phyloP scores from a whole-genome alignment of 2,113 vertebrate genomes.

The Lagenorhynchus albirostris region DNA sequence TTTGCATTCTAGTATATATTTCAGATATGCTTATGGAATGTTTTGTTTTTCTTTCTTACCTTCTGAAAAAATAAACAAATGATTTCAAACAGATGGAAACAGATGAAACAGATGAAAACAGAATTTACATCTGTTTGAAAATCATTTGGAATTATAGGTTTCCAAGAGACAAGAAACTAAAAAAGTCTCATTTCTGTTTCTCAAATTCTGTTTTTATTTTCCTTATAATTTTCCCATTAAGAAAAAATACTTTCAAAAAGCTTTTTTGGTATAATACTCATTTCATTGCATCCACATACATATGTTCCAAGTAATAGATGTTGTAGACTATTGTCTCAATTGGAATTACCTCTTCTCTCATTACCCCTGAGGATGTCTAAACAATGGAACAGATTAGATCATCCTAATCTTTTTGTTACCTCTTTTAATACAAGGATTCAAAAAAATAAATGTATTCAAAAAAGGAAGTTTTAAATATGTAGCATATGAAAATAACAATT shows the following conservation, averaged over 20 bases:
- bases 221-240: background rate
- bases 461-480: background rate
- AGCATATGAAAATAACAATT: background rate
- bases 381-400: no score
- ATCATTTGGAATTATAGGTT: background rate
- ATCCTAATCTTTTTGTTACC: background rate
- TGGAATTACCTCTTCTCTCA: background rate
- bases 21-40: background rate
- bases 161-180: background rate
- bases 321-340: background rate
- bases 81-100: background rate
- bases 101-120: background rate
- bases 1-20: background rate
- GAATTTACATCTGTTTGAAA: background rate
- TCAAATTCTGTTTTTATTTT: background rate
- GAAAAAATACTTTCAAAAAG: background rate
- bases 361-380: background rate
- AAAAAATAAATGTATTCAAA: background rate
- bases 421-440: background rate
- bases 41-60: background rate
- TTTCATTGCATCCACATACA: background rate
- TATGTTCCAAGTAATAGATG: background rate
- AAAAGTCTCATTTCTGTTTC: background rate
- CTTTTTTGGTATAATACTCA: background rate
- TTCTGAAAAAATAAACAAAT: background rate